Base-by-base conservation (phyloP, 2,888 invertebrate genomes). In the Ennomos erosarius region DNA sequence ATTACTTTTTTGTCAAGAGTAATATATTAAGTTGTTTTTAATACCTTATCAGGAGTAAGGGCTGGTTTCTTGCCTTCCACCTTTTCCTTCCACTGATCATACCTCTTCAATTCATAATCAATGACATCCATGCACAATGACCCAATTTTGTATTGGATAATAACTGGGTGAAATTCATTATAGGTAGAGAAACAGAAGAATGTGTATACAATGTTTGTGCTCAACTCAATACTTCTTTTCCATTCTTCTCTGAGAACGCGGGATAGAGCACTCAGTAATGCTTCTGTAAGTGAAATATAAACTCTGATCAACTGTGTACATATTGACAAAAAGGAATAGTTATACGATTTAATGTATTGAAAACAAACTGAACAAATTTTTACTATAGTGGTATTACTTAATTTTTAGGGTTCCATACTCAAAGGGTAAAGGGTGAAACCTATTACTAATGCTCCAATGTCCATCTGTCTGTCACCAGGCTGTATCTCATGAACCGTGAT, bases 171-270 rank as follows among this genome's bases (percentile, higher is more conserved):
- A 90, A 99, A 99, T 79, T 97, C 97, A 74, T 97, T 96, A 82
- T 98, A 99, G 40, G 97, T 97, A 10, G 99, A 99, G 83, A 99
- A 98, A 83, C 98, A 99, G 85, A 98, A 98, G 91, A 99, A 99
- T 75, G 98, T 97, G 84, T 98, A 98, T 67, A 99, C 96, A 79
- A 99, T 97, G 87, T 99, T 99, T 71, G 98, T 99, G 73, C 98
- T 98, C 59, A 99, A 90, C 84, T 99, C 99, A 76, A 99, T 96
- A 84, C 98, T 99, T 81, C 97, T 96, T 87, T 97, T 97, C 97
- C 99, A 99, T 90, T 99, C 99, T 92, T 99, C 99, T 69, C 99
- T 94, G 54, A 99, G 92, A 36, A 99, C 98, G 79, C 99, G 94
- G 10, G 99, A 97, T 72, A 99, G 93, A 40, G 99, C 99, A 90